Percentiles rank a stretch among this genome's conserved stretches.
phyloP scores from a whole-genome alignment of 2,888 invertebrate species.

The Alloscopus bannaensis region DNA sequence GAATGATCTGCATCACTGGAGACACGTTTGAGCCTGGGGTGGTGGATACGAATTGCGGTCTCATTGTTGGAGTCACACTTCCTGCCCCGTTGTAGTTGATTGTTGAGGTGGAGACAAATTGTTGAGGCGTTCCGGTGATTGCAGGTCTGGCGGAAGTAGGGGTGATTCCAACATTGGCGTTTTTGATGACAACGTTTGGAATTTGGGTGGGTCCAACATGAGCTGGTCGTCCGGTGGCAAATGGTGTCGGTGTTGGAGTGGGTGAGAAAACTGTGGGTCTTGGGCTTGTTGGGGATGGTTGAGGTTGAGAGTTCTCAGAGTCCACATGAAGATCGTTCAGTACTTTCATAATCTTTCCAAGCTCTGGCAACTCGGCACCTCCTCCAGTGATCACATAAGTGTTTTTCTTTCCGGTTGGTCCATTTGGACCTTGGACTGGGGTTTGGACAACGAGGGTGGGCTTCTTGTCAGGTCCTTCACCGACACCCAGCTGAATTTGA shows the following conservation, averaged over 20 bases:
- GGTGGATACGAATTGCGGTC: conserved; percentile 33
- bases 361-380: conserved; percentile 55
- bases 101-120: conserved; percentile 42
- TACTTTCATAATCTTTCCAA: conserved; percentile 68
- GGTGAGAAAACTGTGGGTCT: conserved; percentile 33
- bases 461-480: conserved; percentile 28
- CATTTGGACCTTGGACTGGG: conserved; percentile 48
- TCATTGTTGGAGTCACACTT: conserved; percentile 43
- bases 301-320: conserved; percentile 35
- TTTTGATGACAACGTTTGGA: conserved; percentile 51
- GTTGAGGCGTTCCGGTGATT: conserved; percentile 37
- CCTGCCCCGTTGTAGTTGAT: conserved; percentile 31
- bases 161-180: conserved; percentile 38
- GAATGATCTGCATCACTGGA: conserved; percentile 56
- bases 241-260: conserved; percentile 37
- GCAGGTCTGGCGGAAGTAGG: conserved; percentile 34
- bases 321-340: conserved; percentile 64
- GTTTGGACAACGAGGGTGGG: conserved; percentile 63
- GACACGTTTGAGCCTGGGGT: conserved; percentile 39
- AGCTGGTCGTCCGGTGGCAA: conserved; percentile 20
- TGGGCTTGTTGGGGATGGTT: conserved; percentile 44
- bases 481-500: neutral
- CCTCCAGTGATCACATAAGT: conserved; percentile 66
- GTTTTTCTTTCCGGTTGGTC: conserved; percentile 50
- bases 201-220: conserved; percentile 1